Base-by-base conservation (phyloP, 2,797 vertebrate species). In the Columba guinea region DNA sequence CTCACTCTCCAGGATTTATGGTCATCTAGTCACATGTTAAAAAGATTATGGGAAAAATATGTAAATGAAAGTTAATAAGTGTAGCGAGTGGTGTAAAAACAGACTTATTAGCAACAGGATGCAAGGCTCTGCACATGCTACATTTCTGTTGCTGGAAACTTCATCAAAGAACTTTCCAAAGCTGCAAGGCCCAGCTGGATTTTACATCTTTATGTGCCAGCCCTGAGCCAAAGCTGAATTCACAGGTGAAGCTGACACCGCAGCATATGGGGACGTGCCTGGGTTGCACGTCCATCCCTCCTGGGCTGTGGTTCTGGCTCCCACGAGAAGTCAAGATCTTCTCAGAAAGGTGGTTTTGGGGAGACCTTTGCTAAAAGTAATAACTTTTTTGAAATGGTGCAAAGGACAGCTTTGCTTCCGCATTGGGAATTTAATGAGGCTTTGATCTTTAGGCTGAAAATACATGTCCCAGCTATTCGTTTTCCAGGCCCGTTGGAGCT, bases 31-130 rank as follows among this genome's bases (percentile, higher is more conserved):
- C 71, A 68, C 94, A 93, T 94, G 92, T 83, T 93, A 69, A 89
- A 95, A 79, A 86, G 73, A 78, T 93, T 95, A 95, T 91, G 83
- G 93, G 92, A 96, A 95, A 94, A 96, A 94, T 97, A 97, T 96
- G 95, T 96, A 97, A 96, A 96, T 96, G 92, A 87, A 96, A 95
- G 87, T 78, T 93, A 94, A 8, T 78, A 92, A 95, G 75, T 91
- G 73, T 62, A 84, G 88, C 86, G 71, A 84, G 69, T 23, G 71
- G 92, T 91, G 94, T 94, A 81, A 94, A 93, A 95, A 90, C 90
- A 90, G 87, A 67, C 71, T 78, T 95, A 87, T 73, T 90, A 96
- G 81, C 84, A 83, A 65, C 89, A 94, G 95, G 90, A 96, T 90
- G 92, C 78, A 26, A 85, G 64, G 63, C 65, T 71, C 85, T 65